A percentile compares a stretch with the other conserved stretches of the same genome.
phyloP scores from a whole-genome alignment of 2,797 vertebrate species.

The Zenarchopterus dispar region DNA sequence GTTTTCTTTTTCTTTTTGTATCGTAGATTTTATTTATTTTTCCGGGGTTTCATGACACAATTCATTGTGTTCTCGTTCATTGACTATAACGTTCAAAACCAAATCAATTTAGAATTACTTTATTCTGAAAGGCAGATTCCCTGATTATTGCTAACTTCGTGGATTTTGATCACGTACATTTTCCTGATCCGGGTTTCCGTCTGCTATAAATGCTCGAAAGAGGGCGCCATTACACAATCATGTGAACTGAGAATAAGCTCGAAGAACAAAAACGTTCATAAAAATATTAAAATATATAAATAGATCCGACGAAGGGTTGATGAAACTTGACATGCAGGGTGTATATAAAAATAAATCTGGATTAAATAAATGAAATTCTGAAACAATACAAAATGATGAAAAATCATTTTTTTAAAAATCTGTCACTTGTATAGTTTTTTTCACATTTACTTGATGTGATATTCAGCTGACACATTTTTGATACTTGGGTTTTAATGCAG shows the following conservation, averaged over 20 bases:
- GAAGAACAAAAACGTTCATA: neutral
- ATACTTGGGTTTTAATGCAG: neutral
- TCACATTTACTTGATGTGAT: too few relatives aligned
- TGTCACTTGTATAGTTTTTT: too few relatives aligned
- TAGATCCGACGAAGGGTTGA: neutral
- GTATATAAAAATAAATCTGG: too few relatives aligned
- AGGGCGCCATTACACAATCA: slow-evolving; percentile 31
- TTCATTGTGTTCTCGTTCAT: too few relatives aligned
- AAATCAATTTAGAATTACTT: neutral
- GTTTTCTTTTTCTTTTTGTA: too few relatives aligned
- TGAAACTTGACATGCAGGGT: neutral
- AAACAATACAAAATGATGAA: too few relatives aligned
- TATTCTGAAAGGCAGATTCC: neutral
- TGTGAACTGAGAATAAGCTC: neutral
- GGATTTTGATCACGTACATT: too few relatives aligned
- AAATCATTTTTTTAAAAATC: too few relatives aligned
- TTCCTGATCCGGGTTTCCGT: neutral
- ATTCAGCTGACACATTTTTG: neutral
- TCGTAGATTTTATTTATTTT: too few relatives aligned
- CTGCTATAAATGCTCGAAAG: slow-evolving; percentile 20
- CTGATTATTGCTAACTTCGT: neutral
- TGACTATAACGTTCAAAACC: too few relatives aligned
- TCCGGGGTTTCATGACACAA: too few relatives aligned
- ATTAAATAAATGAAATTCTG: too few relatives aligned
- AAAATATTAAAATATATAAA: neutral